Evolutionary conservation across 30 jellyfish, hydroid and myxozoan species (phyloP).

Genomic region (Aurelia sp.): DNA sequence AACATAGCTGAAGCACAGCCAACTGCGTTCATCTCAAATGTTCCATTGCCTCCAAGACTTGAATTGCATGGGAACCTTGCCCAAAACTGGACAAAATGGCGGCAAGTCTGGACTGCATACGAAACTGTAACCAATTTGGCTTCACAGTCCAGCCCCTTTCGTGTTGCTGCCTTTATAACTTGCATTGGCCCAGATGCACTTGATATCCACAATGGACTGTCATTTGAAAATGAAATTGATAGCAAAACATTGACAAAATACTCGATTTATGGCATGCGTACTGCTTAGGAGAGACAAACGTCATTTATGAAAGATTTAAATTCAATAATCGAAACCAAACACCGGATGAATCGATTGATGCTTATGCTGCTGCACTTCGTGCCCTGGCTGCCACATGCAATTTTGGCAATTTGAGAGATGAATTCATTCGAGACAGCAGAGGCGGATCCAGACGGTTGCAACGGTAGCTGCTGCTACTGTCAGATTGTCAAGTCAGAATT

Average conservation of each 20-base stretch:
- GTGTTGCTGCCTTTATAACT: conserved; percentile 10
- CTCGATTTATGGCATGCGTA: conserved; percentile 7
- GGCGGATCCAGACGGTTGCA: no score
- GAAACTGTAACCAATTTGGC: conserved; percentile 9
- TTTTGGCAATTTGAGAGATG: not conserved
- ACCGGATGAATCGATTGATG: conserved; percentile 12
- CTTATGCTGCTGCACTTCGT: conserved; percentile 10
- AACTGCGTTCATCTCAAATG: conserved; percentile 9
- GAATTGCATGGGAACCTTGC: conserved; percentile 5
- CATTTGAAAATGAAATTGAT: not conserved
- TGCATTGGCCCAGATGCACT: conserved; percentile 23
- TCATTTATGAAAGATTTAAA: no score
- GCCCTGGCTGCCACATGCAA: conserved; percentile 12
- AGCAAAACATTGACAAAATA: not conserved
- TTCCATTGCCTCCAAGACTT: conserved; percentile 21
- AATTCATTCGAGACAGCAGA: no score
- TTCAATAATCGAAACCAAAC: conserved; percentile 4
- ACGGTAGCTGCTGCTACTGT: no score
- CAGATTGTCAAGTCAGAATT: no score
- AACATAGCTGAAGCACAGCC: not conserved
- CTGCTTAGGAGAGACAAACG: no score
- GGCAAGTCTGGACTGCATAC: conserved; percentile 23
- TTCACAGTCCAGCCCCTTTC: conserved; percentile 18
- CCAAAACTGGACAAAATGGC: conserved; percentile 23
- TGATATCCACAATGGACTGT: conserved; percentile 14